phyloP scores from a whole-genome alignment of 2,113 vertebrate genomes.

The Sander vitreus region DNA sequence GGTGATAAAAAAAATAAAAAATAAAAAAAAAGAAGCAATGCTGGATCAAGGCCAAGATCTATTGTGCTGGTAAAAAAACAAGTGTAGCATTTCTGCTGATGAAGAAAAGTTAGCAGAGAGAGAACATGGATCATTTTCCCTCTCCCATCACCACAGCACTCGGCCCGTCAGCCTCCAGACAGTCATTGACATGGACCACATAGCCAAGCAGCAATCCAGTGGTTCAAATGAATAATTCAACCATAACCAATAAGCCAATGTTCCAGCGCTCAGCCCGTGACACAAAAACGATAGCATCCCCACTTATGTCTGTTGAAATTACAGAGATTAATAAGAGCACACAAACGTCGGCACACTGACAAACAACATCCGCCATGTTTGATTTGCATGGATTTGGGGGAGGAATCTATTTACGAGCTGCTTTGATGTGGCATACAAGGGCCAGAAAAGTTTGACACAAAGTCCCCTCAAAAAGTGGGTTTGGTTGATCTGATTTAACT shows the following conservation, averaged over 20 bases:
- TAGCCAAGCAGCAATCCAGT: slow-evolving; percentile 63
- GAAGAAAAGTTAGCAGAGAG: slow-evolving; percentile 37
- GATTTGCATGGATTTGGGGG: slow-evolving; percentile 70
- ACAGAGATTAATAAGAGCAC: slow-evolving; percentile 77
- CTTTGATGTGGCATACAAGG: slow-evolving; percentile 53
- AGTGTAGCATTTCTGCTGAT: slow-evolving; percentile 65
- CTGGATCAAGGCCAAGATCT: slow-evolving; percentile 52
- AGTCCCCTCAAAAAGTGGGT: slow-evolving; percentile 20
- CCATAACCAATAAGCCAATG: slow-evolving; percentile 74
- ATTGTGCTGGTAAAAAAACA: slow-evolving; percentile 7
- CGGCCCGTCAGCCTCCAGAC: slow-evolving; percentile 40
- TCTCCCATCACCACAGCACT: slow-evolving; percentile 35
- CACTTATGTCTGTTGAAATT: slow-evolving; percentile 73
- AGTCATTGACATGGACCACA: slow-evolving; percentile 67
- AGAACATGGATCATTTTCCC: slow-evolving; percentile 63
- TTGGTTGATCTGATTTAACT: slow-evolving; percentile 43
- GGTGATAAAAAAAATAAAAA: slow-evolving; percentile 47
- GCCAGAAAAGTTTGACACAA: slow-evolving; percentile 27
- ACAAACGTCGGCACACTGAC: slow-evolving; percentile 46
- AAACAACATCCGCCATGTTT: slow-evolving; percentile 71
- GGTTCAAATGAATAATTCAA: slow-evolving; percentile 79
- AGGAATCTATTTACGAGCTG: slow-evolving; percentile 56
- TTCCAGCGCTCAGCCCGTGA: slow-evolving; percentile 62
- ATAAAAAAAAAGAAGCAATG: slow-evolving; percentile 39
- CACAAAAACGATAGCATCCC: slow-evolving; percentile 75